Evolutionary conservation across 1,140 invertebrate genomes (phyloP).

Genomic region (Bilobella aurantiaca): DNA sequence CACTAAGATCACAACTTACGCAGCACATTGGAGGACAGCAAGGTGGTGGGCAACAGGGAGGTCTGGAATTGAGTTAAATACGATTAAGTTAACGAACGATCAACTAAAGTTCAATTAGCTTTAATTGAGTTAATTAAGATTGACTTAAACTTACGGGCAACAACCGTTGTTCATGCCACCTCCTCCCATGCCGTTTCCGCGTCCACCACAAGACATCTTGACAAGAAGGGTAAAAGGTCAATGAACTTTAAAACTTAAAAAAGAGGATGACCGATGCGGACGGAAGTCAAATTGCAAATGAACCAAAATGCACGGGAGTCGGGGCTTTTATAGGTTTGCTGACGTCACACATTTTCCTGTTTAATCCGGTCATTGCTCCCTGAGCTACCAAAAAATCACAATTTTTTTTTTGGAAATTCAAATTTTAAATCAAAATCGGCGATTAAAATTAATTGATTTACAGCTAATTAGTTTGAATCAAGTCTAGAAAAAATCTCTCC

Average conservation of each 20-base stretch:
- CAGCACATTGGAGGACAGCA: conserved; percentile 28
- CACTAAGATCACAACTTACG: no score
- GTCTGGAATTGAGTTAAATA: neutral
- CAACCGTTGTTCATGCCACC: no score
- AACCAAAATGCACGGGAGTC: neutral
- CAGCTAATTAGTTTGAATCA: no score
- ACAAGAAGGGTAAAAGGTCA: neutral
- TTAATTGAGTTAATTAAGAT: no score
- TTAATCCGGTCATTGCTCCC: no score
- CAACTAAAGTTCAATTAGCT: neutral
- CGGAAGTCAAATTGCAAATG: neutral
- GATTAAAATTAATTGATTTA: no score
- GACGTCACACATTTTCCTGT: no score
- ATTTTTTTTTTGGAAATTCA: no score
- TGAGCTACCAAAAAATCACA: no score
- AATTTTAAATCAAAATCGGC: no score
- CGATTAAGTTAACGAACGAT: neutral
- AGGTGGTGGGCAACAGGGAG: conserved; percentile 20
- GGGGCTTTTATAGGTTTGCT: neutral
- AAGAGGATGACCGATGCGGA: neutral
- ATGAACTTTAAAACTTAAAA: neutral
- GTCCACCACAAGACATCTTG: neutral
- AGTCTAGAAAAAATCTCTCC: no score
- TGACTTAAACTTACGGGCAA: conserved; percentile 1
- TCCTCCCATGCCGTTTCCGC: no score